A percentile compares a stretch with the other conserved stretches of the same genome.
phyloP scores from a whole-genome alignment of 2,888 invertebrate genomes.

The Cheilosia vulpina region DNA sequence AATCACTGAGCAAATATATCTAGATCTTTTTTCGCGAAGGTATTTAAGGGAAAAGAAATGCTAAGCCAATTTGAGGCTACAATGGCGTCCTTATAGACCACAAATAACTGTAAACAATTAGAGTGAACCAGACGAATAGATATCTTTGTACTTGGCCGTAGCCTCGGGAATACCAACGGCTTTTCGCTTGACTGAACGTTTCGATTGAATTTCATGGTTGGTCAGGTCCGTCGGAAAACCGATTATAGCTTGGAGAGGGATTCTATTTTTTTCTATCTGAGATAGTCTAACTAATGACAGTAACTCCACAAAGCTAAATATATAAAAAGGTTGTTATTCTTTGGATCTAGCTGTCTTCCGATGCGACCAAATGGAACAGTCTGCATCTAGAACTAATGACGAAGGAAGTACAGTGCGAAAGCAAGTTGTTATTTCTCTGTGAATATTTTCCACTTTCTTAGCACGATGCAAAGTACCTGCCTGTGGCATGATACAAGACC shows the following conservation, averaged over 20 bases:
- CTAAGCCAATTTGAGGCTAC: neutral
- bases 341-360: neutral
- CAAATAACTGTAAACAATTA: slow-evolving; percentile 21
- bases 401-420: slow-evolving; percentile 25
- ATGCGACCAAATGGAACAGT: neutral
- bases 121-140: neutral
- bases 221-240: slow-evolving; percentile 13
- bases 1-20: neutral
- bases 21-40: neutral
- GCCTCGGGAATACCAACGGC: slow-evolving; percentile 3
- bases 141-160: neutral
- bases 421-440: slow-evolving; percentile 28
- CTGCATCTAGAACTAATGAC: neutral
- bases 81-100: slow-evolving; percentile 20
- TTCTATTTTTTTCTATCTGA: slow-evolving; percentile 1
- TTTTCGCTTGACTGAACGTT: slow-evolving; percentile 37
- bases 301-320: neutral
- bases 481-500: slow-evolving; percentile 19
- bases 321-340: neutral
- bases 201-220: slow-evolving; percentile 58
- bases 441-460: slow-evolving; percentile 62
- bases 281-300: neutral
- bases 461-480: slow-evolving; percentile 6
- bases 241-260: slow-evolving; percentile 22
- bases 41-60: slow-evolving; percentile 1